Conservation (phyloP, 2,797 vertebrate species). For the Lepidocolaptes lacrymiger region DNA sequence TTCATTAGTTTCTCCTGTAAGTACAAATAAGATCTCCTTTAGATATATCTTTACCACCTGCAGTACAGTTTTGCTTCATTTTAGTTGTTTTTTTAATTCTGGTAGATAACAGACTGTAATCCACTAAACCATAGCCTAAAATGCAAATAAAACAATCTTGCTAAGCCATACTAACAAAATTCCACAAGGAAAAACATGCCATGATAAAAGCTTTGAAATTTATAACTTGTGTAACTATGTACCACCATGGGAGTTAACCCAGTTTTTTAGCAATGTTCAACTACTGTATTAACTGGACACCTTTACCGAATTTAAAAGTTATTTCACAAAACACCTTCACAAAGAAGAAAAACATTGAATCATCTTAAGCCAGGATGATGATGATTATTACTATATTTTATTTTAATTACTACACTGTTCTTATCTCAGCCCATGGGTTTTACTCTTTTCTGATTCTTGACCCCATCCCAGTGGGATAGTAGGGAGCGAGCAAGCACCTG, state of each 20-base stretch:
- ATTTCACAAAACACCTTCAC: background rate
- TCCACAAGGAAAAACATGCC: background rate
- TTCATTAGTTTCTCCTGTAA: background rate
- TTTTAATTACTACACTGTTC: background rate
- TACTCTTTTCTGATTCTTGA: background rate
- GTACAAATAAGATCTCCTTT: background rate
- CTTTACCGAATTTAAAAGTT: background rate
- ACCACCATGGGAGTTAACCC: slow-evolving; percentile 23
- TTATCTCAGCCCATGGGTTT: background rate
- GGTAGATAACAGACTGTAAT: background rate
- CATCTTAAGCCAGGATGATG: background rate
- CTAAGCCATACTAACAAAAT: background rate
- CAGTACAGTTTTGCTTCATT: background rate
- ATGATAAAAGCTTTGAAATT: slow-evolving; percentile 35
- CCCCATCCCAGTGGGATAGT: background rate
- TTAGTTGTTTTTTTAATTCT: background rate
- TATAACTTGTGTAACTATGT: background rate
- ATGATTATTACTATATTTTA: background rate
- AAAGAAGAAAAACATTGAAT: background rate
- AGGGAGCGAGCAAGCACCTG: background rate
- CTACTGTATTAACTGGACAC: background rate
- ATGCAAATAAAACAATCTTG: background rate
- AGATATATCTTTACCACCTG: background rate
- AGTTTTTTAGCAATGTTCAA: background rate
- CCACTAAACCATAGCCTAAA: background rate